A percentile compares a stretch with the other conserved stretches of the same genome.
Conservation (phyloP, 53 echinoderm and acorn worm genomes). For the Apostichopus leukothele region DNA sequence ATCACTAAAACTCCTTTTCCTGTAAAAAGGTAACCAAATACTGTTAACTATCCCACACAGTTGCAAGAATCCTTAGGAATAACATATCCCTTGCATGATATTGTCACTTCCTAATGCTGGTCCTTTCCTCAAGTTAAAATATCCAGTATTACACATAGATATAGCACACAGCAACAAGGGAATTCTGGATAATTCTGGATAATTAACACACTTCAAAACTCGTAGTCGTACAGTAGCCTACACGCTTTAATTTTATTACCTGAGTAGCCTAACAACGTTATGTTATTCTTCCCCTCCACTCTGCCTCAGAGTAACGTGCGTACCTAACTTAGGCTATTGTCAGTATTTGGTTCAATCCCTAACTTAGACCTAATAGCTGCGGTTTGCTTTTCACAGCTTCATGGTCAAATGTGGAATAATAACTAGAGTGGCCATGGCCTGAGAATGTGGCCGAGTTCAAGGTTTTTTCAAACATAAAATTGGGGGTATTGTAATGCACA, state of each 20-base stretch:
- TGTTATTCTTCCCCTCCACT: neutral
- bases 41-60: neutral
- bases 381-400: conserved; percentile 41
- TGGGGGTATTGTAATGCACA: conserved; percentile 32
- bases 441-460: conserved; percentile 45
- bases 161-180: too few species aligned
- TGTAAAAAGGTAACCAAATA: conserved; percentile 1
- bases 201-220: too few species aligned
- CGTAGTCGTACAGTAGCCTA: too few species aligned
- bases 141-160: too few species aligned
- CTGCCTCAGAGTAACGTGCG: neutral
- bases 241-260: neutral
- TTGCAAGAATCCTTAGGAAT: neutral
- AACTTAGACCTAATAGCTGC: neutral
- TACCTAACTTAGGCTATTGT: conserved; percentile 11
- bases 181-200: too few species aligned
- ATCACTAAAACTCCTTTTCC: neutral
- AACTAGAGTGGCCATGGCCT: conserved; percentile 33
- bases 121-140: too few species aligned
- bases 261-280: neutral
- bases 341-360: conserved; percentile 30
- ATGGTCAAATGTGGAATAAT: conserved; percentile 33
- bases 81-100: neutral
- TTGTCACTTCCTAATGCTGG: neutral
- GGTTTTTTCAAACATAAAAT: conserved; percentile 36